Evolutionary conservation across 2,797 vertebrate species (phyloP), one percentile per base, ranked within the genome.

Genomic region (Pipistrellus kuhlii): DNA sequence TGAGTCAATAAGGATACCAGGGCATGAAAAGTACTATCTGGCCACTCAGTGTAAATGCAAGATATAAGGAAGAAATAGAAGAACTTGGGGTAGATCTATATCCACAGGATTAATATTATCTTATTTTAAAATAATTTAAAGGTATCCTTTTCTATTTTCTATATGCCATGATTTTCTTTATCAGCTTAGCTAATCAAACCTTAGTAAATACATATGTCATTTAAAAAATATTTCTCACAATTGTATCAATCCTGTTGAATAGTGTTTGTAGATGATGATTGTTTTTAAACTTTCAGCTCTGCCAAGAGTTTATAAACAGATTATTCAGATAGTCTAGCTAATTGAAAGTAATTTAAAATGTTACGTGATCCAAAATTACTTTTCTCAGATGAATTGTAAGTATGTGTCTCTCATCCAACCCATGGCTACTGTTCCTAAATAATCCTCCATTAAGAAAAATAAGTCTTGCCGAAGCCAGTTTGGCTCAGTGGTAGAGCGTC

Each of bases 201-300:
- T 73, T 75, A 62, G 59, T 76, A 91, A 85, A 94, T 77, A 51
- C 6, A 20, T 73, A 78, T 41, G 68, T 88, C 12, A 66, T 7
- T 51, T 83, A 59, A 46, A 88, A 44, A 83, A 83, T 27, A 59
- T 77, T 82, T 76, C 88, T 95, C 75, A 46, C 4, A 92, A n/a
- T 17, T 88, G 6, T 53, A 46, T 77, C 38, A 35, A 57, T 86
- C 23, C 6, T 80, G 17, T 55, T 20, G 5, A 27, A 62, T 84
- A 6, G 10, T 11, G 46, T 85, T 82, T 94, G 30, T 71, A 66
- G 41, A 76, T 14, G 44, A 53, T 62, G 15, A 35, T 62, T n/a
- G 57, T 55, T 17, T 59, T 51, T 48, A 2, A 23, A 85, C 41
- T 51, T 82, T 86, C 23, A 75, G 6, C 15, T 73, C 87, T 94